Evolutionary conservation across 2,797 vertebrate species (phyloP), one percentile per base, ranked within the genome.

Genomic region (Enteromius paludinosus): DNA sequence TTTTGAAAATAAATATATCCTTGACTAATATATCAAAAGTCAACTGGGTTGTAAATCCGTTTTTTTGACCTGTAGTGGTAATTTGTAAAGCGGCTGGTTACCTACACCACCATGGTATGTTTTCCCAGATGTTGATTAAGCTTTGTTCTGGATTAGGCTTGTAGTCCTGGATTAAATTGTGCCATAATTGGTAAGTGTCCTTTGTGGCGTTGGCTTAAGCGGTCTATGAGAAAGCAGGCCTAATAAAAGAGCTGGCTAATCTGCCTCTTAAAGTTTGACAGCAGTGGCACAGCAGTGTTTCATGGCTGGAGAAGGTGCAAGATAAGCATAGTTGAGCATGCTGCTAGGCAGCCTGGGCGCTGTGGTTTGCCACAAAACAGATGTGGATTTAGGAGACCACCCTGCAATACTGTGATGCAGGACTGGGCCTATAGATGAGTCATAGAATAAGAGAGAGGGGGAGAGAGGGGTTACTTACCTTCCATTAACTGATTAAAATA

Each of bases 381-480:
- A 75, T 83, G 76, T 82, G 85, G 83, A 73, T 81, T 86, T 82
- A 73, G 85, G 35, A 85, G 83, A 85, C 85, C 83, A 83, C 79
- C 84, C 84, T 79, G 81, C 35, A 85, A n/a, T 69, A 45, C 71
- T 73, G 72, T 28, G 81, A 82, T 79, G 79, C 64, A 72, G 71
- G 52, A 81, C 78, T 75, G 73, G 59, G 84, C 83, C 85, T 79
- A 41, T 49, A 81, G 72, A 85, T 84, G 84, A 74, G 80, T 86
- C 85, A 88, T 73, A 78, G 85, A 87, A 79, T 80, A 79, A 87
- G 84, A 89, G 80, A 81, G 47, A 38, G 23, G 3, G 18, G 18
- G 20, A 49, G 65, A 76, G 41, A 68, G 84, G 45, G 78, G 15
- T 30, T 49, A 28, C 38, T 74, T 77, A 75, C 75, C 23, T 41